These are phyloP conservation scores for Bryconaethiops microstoma DNA, from an alignment of 2,797 vertebrate genomes.

Conservation along the genomic window DNA sequence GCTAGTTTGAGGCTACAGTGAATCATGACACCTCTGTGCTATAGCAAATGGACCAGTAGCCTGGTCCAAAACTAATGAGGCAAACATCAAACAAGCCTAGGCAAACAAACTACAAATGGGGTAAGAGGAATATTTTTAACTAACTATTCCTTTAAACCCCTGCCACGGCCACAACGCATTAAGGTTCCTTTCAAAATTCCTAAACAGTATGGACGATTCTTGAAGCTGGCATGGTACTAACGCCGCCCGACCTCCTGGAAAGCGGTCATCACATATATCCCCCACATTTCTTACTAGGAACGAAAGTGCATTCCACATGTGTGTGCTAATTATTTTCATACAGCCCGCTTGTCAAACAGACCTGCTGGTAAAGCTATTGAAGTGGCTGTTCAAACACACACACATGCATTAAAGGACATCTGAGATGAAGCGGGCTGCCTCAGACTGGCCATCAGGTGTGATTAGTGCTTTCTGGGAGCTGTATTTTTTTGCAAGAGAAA, in stretches of 20 bases:
- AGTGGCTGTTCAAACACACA: slow-evolving; percentile 45
- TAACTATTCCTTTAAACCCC: too few relatives aligned
- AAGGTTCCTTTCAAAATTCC: not conserved
- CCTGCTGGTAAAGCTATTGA: slow-evolving; percentile 24
- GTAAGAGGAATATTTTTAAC: too few relatives aligned
- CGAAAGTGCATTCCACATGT: slow-evolving; percentile 43
- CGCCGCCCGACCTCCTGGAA: slow-evolving; percentile 33
- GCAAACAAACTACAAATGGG: too few relatives aligned
- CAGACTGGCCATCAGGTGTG: slow-evolving; percentile 20
- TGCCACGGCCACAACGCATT: not conserved
- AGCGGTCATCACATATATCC: slow-evolving; percentile 34
- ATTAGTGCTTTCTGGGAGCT: slow-evolving; percentile 42
- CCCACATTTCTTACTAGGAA: slow-evolving; percentile 11
- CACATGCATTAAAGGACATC: slow-evolving; percentile 15
- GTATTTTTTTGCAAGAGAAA: not conserved
- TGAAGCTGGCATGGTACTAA: slow-evolving; percentile 14
- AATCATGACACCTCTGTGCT: too few relatives aligned
- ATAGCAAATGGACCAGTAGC: too few relatives aligned
- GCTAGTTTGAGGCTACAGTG: too few relatives aligned
- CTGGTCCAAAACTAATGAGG: too few relatives aligned
- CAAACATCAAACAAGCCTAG: too few relatives aligned
- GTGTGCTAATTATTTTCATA: slow-evolving; percentile 45
- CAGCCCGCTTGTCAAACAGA: slow-evolving; percentile 31
- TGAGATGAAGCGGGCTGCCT: slow-evolving; percentile 35
- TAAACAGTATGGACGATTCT: not conserved